Evolutionary conservation across 1,140 invertebrate genomes (phyloP), one percentile per base, ranked within the genome.

Genomic region (Pseudomyrmex sp.): DNA sequence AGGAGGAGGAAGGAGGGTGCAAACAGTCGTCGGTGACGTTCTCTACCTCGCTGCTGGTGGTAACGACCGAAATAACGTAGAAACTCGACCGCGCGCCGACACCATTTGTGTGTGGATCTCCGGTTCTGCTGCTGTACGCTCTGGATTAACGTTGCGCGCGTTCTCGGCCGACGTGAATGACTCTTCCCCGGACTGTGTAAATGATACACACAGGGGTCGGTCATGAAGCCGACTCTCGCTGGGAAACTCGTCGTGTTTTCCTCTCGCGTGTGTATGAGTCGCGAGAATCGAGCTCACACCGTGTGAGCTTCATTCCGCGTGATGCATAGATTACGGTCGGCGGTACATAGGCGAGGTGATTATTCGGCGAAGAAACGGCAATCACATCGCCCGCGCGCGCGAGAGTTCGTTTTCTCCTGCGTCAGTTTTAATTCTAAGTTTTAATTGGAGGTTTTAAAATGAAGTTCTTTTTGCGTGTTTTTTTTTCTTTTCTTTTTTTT

Each of bases 61-160:
- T 89, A 88, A 85, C 84, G 88, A 88, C 77, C 84, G 63, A 89
- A 90, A 89, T 90, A 90, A 90, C 89, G 82, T 73, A 72, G 68
- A 87, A 84, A 76, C 85, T 62, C 75, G 84, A 61, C 63, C 82
- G 54, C 44, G 61, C 50, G 61, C 35, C 35, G 83, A 58, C 66
- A 66, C 66, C 76, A 65, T 84, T 84, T 73, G 63, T 82, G 82
- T 35, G 35, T 35, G 35, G 35, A 35, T 58, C 68, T 75, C 20
- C 65, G 85, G 10, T 58, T 77, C 72, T 56, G 58, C 48, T 73
- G 54, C 65, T 46, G 44, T 63, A 82, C 56, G 26, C 26, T 18
- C 18, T 68, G 72, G 72, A 85, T 86, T 86, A 86, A 85, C 85
- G 83, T 85, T 59, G 48, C 69, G 35, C 62, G 48, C 20, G 35